Base-by-base conservation (phyloP, 2,888 invertebrate genomes). In the Tenodera sinensis region DNA sequence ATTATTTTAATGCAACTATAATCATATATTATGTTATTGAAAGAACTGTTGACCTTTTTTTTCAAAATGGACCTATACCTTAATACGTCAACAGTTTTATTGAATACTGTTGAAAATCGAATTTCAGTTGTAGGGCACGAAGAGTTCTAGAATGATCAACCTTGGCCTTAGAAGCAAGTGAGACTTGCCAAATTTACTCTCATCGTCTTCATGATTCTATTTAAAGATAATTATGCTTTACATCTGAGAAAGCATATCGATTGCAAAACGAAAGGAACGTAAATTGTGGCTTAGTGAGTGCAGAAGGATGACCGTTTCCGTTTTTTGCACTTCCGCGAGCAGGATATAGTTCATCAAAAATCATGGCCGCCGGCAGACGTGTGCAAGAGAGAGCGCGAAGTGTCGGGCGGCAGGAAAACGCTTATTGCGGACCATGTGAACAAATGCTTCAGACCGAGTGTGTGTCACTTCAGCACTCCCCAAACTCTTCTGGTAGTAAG, bases 291-390 rank as follows among this genome's bases (percentile, higher is more conserved):
- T 3, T 20, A 71, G 25, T 71, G 54, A 71, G 54, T 71, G 25
- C 54, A 71, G 54, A 30, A 86, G 54, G 86, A 86, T 86, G 86
- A 86, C 81, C 81, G 15, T 25, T 86, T 89, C 83, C 83, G 89
- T 87, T 87, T 71, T 47, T 86, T 30, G 8, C 83, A 85, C 30
- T 83, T 89, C 81, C 84, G 71, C 84, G 54, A 71, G 54, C 86
- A 83, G 89, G 89, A 89, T 87, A 87, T 83, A 83, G 86, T 85
- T 83, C 54, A 87, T 83, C 83, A 85, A 89, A 87, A 83, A 27
- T 82, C 86, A 83, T 28, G 89, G 85, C 82, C 89, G 54, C 54
- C 54, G 6, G 54, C 54, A 71, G 54, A 71, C 54, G 54, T 71
- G 54, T 71, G 54, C 20, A 71, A 71, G 54, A 4, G 54, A 54